Percentiles rank a stretch among this genome's conserved stretches.
Evolutionary conservation across 2,113 vertebrate genomes (phyloP).

Genomic region (Holacanthus passer): DNA sequence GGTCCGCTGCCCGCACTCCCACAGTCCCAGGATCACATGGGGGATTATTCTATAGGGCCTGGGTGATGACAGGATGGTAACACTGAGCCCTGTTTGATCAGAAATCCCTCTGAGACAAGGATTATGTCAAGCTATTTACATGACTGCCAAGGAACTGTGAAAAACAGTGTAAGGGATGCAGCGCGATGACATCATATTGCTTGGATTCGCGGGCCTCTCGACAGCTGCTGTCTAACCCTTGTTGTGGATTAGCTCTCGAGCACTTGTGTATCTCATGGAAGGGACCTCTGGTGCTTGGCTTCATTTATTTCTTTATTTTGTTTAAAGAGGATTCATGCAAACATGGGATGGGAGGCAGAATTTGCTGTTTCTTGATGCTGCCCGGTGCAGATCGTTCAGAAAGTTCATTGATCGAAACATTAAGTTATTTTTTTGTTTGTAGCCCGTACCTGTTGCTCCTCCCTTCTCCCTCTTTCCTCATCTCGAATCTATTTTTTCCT

Average conservation of each 20-base stretch:
- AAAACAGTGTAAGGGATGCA: conserved; percentile 67
- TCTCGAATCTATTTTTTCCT: background rate
- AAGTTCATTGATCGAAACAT: background rate
- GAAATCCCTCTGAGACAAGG: conserved; percentile 79
- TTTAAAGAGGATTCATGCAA: conserved; percentile 49
- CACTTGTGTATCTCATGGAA: conserved; percentile 48
- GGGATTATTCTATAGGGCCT: conserved; percentile 76
- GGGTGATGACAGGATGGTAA: conserved; percentile 73
- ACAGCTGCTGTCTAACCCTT: conserved; percentile 75
- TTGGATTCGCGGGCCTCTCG: conserved; percentile 54
- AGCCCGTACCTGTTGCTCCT: conserved; percentile 36
- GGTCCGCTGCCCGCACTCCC: conserved; percentile 45
- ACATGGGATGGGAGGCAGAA: conserved; percentile 21
- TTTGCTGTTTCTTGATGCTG: background rate
- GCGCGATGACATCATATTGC: conserved; percentile 68
- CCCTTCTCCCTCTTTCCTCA: background rate
- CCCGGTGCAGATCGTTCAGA: background rate
- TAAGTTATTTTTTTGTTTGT: background rate
- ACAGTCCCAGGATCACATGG: conserved; percentile 74
- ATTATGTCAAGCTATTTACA: conserved; percentile 83
- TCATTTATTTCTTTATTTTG: conserved; percentile 42
- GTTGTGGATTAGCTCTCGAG: conserved; percentile 73
- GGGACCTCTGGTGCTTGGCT: conserved; percentile 51
- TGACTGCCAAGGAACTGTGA: conserved; percentile 68
- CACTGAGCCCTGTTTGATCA: conserved; percentile 76